A percentile compares a stretch with the other conserved stretches of the same genome.
Conservation (phyloP, 1,140 invertebrate species). For the Aphelinus atriplicis region DNA sequence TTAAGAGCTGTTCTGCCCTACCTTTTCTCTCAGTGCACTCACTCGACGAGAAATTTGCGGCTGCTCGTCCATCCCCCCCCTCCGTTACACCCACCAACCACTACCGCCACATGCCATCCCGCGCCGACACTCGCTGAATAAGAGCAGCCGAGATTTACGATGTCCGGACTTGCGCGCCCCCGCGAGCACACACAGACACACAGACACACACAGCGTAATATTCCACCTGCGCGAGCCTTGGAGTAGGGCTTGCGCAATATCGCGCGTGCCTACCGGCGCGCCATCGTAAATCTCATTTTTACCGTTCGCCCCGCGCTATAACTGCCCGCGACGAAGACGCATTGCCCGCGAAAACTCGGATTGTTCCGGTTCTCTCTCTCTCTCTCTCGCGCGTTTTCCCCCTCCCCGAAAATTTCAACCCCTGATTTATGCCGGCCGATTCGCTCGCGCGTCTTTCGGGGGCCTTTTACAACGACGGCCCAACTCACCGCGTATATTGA, state of each 20-base stretch:
- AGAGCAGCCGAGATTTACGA: constrained; percentile 32
- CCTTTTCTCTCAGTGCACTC: no score
- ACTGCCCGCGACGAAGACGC: constrained; percentile 39
- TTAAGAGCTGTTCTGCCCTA: no score
- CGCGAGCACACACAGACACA: background rate
- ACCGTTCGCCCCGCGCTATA: background rate
- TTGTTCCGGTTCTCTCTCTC: background rate
- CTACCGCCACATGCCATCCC: no score
- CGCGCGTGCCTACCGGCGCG: constrained; percentile 6
- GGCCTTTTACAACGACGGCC: background rate
- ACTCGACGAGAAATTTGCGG: no score
- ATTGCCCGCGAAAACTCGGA: constrained; percentile 1
- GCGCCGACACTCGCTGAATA: background rate
- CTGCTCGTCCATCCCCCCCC: background rate
- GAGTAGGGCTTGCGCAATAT: constrained; percentile 21
- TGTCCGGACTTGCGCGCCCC: no score
- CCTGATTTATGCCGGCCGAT: constrained; percentile 10
- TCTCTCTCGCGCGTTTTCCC: background rate
- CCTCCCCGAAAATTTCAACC: background rate
- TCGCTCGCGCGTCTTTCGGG: background rate
- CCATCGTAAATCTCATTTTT: constrained; percentile 43
- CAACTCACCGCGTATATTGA: no score
- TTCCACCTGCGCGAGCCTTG: constrained; percentile 21
- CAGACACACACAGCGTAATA: constrained; percentile 21
- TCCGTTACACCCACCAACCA: no score